Base-by-base conservation (phyloP, 1,140 invertebrate genomes). In the Aleiodes sp. region DNA sequence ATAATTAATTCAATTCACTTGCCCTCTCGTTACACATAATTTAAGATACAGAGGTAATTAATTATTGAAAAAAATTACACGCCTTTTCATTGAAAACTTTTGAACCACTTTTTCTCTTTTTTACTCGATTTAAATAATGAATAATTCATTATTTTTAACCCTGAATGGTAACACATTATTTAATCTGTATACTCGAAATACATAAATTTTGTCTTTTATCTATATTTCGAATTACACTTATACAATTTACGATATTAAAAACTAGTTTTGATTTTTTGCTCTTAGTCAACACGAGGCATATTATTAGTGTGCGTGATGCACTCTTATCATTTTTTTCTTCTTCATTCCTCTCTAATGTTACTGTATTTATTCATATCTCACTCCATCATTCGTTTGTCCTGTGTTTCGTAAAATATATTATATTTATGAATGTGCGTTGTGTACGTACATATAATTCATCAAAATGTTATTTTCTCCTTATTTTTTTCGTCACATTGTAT, bases 181-280 rank as follows among this genome's bases (percentile, higher is more conserved):
- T n/a, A 37, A 46, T 39, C 56, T 65, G 10, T 46, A 63, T 33
- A 29, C 33, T 67, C 46, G 37, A 65, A 70, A 67, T 70, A 67
- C 71, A 70, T 73, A 70, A 70, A 70, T 35, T 73, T 46, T 70
- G 24, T 70, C 52, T 16, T 26, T 31, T 60, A 62, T 70, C 63
- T 72, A 72, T 68, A 57, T 64, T 41, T 39, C 7, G 33, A 52
- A 68, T 57, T 33, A 65, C 52, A 62, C 24, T 28, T 56, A 33
- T 65, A 39, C 29, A 65, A 66, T 70, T 61, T 68, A 66, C 56
- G 26, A 71, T 60, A 67, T 76, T 76, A 68, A 52, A 33, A 69
- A 31, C 73, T 77, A 77, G 75, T 78, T 78, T 78, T 78, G 77
- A 78, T 78, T 78, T 74, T 72, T 64, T 68, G 43, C 66, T 60